Percentiles rank a stretch among this genome's conserved stretches.
Conservation (phyloP, 2,888 invertebrate genomes). For the Drosophila tanythrix region DNA sequence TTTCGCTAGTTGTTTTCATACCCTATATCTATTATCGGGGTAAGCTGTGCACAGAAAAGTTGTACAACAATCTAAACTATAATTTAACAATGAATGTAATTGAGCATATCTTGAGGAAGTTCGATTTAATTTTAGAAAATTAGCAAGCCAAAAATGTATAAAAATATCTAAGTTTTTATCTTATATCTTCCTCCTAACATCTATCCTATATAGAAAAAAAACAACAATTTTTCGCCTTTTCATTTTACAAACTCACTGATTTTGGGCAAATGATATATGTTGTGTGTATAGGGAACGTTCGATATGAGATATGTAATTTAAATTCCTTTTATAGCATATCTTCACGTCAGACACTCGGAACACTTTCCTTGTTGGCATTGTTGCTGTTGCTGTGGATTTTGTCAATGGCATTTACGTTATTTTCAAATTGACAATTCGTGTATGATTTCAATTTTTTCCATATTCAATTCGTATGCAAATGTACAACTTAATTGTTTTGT, state of each 20-base stretch:
- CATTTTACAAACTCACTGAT: not conserved
- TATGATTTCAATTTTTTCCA: slow-evolving; percentile 13
- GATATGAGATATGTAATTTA: not conserved
- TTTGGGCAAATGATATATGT: not conserved
- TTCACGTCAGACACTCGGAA: not conserved
- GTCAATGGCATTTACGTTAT: not conserved
- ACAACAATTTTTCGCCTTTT: not conserved
- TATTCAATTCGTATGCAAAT: slow-evolving; percentile 56
- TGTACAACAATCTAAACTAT: not conserved
- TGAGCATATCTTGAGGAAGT: not conserved
- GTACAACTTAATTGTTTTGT: slow-evolving; percentile 47
- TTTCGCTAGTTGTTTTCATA: slow-evolving; percentile 34
- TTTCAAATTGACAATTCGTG: slow-evolving; percentile 6
- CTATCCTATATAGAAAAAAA: no score
- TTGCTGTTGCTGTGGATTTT: not conserved
- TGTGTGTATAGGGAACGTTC: not conserved
- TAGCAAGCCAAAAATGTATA: fast-evolving
- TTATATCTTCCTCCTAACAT: not conserved
- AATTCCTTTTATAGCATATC: not conserved
- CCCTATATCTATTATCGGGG: not conserved
- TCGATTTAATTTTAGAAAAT: not conserved
- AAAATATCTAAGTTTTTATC: not conserved
- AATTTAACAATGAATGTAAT: not conserved
- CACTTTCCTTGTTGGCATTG: not conserved
- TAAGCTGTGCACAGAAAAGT: not conserved